These are phyloP conservation scores for Lagorchestes hirsutus DNA, from an alignment of 2,797 vertebrate species.

Conservation along the genomic window DNA sequence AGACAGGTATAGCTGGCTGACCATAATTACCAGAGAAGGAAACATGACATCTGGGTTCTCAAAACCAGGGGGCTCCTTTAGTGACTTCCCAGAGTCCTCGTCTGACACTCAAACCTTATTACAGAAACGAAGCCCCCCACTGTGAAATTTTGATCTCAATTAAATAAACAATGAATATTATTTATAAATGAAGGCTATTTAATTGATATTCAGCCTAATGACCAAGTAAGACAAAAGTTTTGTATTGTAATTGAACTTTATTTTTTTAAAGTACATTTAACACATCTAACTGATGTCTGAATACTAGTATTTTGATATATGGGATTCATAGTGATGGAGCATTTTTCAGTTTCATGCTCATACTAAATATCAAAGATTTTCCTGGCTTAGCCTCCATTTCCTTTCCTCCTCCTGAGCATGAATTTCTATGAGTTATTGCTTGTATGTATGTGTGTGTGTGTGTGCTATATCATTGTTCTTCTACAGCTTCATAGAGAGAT, in stretches of 20 bases:
- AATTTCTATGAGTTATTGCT: not conserved
- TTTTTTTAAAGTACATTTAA: slow-evolving; percentile 7
- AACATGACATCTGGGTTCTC: too few species aligned
- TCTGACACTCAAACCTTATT: too few species aligned
- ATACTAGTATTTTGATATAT: not conserved
- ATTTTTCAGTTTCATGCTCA: not conserved
- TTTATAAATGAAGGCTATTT: not conserved
- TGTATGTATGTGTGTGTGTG: not conserved
- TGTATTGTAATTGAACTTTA: not conserved
- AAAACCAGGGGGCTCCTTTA: too few species aligned
- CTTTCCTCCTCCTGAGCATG: too few species aligned
- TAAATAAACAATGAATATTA: not conserved
- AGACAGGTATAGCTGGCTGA: too few species aligned
- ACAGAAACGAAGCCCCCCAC: too few species aligned
- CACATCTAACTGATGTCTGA: too few species aligned
- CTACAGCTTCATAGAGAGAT: not conserved
- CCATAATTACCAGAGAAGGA: too few species aligned
- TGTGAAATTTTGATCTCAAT: not conserved
- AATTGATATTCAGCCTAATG: not conserved
- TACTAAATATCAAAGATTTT: too few species aligned
- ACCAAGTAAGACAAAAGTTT: not conserved
- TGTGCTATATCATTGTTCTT: slow-evolving; percentile 4
- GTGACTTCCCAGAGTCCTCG: too few species aligned
- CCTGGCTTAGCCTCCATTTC: too few species aligned
- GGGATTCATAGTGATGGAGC: not conserved